These are phyloP conservation scores for Poecilus cupreus DNA, from an alignment of 2,888 invertebrate species.

Conservation along the genomic window DNA sequence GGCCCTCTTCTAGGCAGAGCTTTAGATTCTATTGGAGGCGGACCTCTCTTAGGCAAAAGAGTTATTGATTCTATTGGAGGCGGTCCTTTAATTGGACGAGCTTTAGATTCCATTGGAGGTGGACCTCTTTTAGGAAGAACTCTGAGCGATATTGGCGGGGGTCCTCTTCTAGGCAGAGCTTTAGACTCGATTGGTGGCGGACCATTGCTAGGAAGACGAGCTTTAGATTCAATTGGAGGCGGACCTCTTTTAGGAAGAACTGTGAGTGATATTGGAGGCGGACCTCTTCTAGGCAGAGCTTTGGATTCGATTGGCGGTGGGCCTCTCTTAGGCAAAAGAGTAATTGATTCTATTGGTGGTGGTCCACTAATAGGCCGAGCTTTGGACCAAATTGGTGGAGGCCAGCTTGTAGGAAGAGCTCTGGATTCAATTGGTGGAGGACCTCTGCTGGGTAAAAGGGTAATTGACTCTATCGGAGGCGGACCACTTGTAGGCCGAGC, in stretches of 20 bases:
- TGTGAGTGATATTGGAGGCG: constrained; percentile 63
- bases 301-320: constrained; percentile 63
- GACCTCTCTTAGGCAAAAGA: constrained; percentile 35
- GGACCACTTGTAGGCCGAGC: constrained; percentile 59
- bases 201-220: constrained; percentile 59
- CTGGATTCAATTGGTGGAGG: constrained; percentile 60
- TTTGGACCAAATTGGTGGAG: not conserved
- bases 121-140: constrained; percentile 42
- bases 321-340: constrained; percentile 56
- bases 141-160: constrained; percentile 57
- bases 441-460: not conserved
- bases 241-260: constrained; percentile 25
- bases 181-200: constrained; percentile 63
- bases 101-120: constrained; percentile 53
- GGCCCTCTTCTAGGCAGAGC: constrained; percentile 52
- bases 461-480: constrained; percentile 37
- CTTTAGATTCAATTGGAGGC: constrained; percentile 44
- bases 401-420: constrained; percentile 33
- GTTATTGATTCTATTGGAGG: constrained; percentile 55
- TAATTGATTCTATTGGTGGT: not conserved
- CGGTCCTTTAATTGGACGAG: constrained; percentile 47
- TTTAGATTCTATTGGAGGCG: constrained; percentile 59
- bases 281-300: constrained; percentile 55
- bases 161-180: constrained; percentile 44
- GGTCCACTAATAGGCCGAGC: not conserved